Evolutionary conservation across 1,140 invertebrate genomes (phyloP).

Genomic region (Platyscapa corneri): DNA sequence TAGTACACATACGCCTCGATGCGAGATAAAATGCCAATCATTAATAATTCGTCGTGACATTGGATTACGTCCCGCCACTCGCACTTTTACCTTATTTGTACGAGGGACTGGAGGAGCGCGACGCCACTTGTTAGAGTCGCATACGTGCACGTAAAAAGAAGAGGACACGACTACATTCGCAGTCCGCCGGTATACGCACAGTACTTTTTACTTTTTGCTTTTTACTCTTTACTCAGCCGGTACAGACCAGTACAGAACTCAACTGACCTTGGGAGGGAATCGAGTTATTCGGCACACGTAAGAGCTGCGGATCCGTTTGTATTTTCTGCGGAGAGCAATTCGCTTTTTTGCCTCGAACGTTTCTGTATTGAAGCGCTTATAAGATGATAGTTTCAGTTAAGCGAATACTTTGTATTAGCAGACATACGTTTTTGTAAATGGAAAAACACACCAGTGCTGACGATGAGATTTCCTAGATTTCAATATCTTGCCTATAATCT

Average conservation of each 20-base stretch:
- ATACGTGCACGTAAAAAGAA: neutral
- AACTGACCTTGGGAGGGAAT: conserved; percentile 17
- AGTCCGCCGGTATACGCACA: neutral
- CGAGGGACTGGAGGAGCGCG: neutral
- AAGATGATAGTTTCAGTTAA: no score
- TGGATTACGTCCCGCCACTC: neutral
- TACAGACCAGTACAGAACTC: conserved; percentile 13
- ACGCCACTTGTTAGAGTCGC: conserved; percentile 69
- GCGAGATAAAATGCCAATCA: neutral
- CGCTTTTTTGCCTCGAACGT: neutral
- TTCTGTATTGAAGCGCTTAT: no score
- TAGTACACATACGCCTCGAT: neutral
- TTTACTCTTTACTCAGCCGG: neutral
- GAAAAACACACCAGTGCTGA: no score
- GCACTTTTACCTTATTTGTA: conserved; percentile 13
- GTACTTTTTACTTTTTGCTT: no score
- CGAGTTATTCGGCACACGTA: conserved; percentile 11
- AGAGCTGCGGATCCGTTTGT: conserved; percentile 3
- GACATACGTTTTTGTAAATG: no score
- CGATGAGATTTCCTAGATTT: no score
- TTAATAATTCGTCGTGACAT: neutral
- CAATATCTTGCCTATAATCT: no score
- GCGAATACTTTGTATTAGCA: no score
- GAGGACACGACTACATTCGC: neutral
- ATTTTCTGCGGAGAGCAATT: neutral